phyloP scores from a whole-genome alignment of 2,888 invertebrate genomes.

The Athetis lepigone region DNA sequence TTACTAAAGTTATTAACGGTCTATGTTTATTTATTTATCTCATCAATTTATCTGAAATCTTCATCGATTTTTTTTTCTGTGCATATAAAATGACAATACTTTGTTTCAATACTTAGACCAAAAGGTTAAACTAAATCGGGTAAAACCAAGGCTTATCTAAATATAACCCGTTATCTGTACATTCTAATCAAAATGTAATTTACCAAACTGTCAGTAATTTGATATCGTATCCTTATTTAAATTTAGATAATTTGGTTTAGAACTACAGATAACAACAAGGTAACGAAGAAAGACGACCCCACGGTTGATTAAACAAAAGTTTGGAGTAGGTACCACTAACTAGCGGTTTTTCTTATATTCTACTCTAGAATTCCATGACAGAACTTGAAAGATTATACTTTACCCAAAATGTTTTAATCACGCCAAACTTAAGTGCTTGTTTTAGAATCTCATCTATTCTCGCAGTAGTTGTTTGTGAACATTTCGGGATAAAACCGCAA shows the following conservation, averaged over 20 bases:
- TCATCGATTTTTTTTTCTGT: neutral
- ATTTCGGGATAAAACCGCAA: slow-evolving; percentile 64
- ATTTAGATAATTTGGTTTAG: slow-evolving; percentile 2
- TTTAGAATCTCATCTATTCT: slow-evolving; percentile 56
- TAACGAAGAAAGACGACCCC: slow-evolving; percentile 5
- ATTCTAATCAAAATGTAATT: slow-evolving; percentile 18
- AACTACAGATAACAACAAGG: slow-evolving; percentile 18
- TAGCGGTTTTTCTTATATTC: slow-evolving; percentile 29
- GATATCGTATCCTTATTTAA: slow-evolving; percentile 5
- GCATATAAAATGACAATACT: neutral
- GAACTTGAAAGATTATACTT: slow-evolving; percentile 30
- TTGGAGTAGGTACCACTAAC: neutral
- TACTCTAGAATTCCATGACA: slow-evolving; percentile 13
- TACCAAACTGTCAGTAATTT: slow-evolving; percentile 7
- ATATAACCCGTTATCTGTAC: neutral
- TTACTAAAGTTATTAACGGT: slow-evolving; percentile 25
- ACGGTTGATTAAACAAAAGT: slow-evolving; percentile 15
- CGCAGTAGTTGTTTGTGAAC: slow-evolving; percentile 43
- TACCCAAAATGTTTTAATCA: slow-evolving; percentile 52
- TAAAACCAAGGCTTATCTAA: neutral
- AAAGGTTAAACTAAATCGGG: slow-evolving; percentile 2
- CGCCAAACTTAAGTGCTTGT: slow-evolving; percentile 42
- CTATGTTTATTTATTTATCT: neutral
- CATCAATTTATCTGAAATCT: slow-evolving; percentile 9
- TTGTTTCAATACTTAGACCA: neutral